Percentiles rank a stretch among this genome's conserved stretches.
Conservation (phyloP, 2,113 vertebrate species). For the Amphilophus citrinellus region DNA sequence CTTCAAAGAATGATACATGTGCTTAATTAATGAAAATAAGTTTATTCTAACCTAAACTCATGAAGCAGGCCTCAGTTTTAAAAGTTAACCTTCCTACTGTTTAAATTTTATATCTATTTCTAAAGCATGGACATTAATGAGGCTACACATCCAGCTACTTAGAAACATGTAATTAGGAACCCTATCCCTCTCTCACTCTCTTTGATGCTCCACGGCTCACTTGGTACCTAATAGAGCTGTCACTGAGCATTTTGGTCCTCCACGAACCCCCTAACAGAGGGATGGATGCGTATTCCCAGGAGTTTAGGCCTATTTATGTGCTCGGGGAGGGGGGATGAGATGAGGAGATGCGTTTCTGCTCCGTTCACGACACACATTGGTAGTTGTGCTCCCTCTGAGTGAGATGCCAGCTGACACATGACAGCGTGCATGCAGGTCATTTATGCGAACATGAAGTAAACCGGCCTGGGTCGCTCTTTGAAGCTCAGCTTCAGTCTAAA, state of each 20-base stretch:
- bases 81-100: background rate
- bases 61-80: background rate
- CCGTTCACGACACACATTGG: slow-evolving; percentile 26
- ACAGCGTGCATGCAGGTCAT: slow-evolving; percentile 5
- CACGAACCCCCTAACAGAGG: slow-evolving; percentile 63
- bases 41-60: background rate
- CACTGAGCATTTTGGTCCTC: slow-evolving; percentile 67
- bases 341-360: slow-evolving; percentile 51
- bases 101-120: slow-evolving; percentile 32
- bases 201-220: slow-evolving; percentile 69
- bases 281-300: slow-evolving; percentile 54
- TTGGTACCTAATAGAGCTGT: slow-evolving; percentile 79
- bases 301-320: slow-evolving; percentile 64
- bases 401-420: slow-evolving; percentile 45
- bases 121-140: slow-evolving; percentile 36
- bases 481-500: background rate
- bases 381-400: slow-evolving; percentile 23
- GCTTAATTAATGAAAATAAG: too few species aligned
- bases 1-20: background rate
- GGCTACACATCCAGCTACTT: slow-evolving; percentile 20
- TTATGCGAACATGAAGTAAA: background rate
- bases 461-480: background rate
- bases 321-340: slow-evolving; percentile 46
- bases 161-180: slow-evolving; percentile 48
- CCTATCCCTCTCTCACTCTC: slow-evolving; percentile 28